phyloP scores from a whole-genome alignment of 2,888 invertebrate species.

The Drosophila cognata region DNA sequence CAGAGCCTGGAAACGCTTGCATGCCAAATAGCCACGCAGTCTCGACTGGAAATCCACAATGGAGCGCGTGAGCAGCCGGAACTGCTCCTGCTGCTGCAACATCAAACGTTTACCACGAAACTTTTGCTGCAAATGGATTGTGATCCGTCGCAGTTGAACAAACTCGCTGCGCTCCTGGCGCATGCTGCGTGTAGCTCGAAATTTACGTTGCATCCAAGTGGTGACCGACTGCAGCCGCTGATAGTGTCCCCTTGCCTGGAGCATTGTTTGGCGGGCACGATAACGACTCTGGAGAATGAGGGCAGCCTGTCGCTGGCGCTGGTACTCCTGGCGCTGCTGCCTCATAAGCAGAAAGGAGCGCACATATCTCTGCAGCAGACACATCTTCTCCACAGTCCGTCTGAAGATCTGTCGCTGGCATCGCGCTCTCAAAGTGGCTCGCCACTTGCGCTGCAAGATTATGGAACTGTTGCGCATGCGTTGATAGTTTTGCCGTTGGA shows the following conservation, averaged over 20 bases:
- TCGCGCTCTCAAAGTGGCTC: constrained; percentile 77
- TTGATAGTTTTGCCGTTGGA: constrained; percentile 39
- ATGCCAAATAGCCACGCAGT: constrained; percentile 86
- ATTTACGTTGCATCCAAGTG: constrained; percentile 80
- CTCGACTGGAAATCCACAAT: constrained; percentile 78
- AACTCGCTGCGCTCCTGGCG: constrained; percentile 56
- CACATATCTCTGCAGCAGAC: constrained; percentile 82
- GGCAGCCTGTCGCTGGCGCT: constrained; percentile 29
- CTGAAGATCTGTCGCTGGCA: constrained; percentile 47
- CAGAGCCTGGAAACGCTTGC: constrained; percentile 85
- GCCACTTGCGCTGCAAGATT: constrained; percentile 80
- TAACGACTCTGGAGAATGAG: constrained; percentile 83
- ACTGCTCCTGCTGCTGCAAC: constrained; percentile 81
- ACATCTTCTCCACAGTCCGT: constrained; percentile 33
- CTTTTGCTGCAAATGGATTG: constrained; percentile 80
- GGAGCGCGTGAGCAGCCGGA: constrained; percentile 49
- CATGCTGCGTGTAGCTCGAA: constrained; percentile 77
- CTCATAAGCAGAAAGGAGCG: constrained; percentile 75
- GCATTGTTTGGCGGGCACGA: constrained; percentile 82
- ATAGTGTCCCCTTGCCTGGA: constrained; percentile 72
- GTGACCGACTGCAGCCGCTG: constrained; percentile 72
- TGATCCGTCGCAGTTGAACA: constrained; percentile 57
- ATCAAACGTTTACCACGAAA: constrained; percentile 85
- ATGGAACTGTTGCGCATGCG: constrained; percentile 48
- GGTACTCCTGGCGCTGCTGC: constrained; percentile 42